Evolutionary conservation across 2,797 vertebrate species (phyloP), one percentile per base, ranked within the genome.

Genomic region (Prunella strophiata): DNA sequence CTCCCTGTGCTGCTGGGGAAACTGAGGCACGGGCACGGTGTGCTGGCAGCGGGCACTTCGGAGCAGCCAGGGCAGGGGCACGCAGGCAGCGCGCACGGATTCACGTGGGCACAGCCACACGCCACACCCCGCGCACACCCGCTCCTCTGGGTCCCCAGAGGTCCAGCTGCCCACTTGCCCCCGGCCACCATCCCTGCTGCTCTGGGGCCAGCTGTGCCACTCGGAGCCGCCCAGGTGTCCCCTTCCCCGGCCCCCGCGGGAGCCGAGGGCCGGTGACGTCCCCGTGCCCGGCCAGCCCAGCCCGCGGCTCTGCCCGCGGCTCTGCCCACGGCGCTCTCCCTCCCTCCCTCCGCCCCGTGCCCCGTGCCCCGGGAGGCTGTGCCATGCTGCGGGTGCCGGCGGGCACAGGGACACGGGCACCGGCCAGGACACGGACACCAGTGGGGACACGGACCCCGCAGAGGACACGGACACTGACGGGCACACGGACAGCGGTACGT

Each of bases 281-380:
- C 79, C 47, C 2, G 29, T 13, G 68, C 76, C 76, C 54, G 1
- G 14, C 14, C 19, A 43, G 85, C 73, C 71, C 91, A 59, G 66
- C 78, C 74, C 45, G 50, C 20, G 76, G 67, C 85, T 45, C 67
- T 94, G 66, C 80, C 76, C 48, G 51, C 11, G 63, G 63, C 68
- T 42, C 70, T 94, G 93, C 95, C 89, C 88, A 57, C 70, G 7
- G 54, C 5, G 18, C 66, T 19, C 29, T 87, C 74, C 92, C 92
- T 89, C 90, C 80, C 29, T 87, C 74, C 92, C 92, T 89, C 90
- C 80, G 36, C 95, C 92, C 91, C 68, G 3, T 1, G 5, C 4
- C 63, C 79, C 73, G 21, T 8, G 7, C 29, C 48, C 42, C 11
- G 4, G 52, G 48, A 84, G 71, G 57, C 61, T n/a, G 63, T 7